Percentiles rank a stretch among this genome's conserved stretches.
These are phyloP conservation scores for Ischnus inquisitorius DNA, from an alignment of 2,888 invertebrate genomes.

Conservation along the genomic window DNA sequence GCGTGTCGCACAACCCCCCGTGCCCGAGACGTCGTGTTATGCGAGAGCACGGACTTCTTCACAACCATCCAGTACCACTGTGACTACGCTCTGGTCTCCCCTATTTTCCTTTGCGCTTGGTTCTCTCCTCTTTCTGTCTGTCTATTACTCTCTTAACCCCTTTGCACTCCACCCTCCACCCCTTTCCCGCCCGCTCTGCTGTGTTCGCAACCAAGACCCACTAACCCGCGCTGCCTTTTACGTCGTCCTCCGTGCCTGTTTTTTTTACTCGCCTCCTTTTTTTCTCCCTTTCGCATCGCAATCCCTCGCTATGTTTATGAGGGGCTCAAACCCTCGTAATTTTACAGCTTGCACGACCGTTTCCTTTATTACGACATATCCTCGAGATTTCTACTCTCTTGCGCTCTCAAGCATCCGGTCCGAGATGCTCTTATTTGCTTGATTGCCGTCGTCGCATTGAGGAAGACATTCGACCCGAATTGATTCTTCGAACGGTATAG, in stretches of 20 bases:
- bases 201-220: constrained; percentile 37
- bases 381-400: neutral
- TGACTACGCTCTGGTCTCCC: constrained; percentile 11
- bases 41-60: constrained; percentile 68
- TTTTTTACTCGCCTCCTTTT: neutral
- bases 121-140: constrained; percentile 58
- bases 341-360: constrained; percentile 31
- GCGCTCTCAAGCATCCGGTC: neutral
- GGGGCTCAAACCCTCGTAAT: neutral
- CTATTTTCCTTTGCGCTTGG: constrained; percentile 56
- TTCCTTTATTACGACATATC: constrained; percentile 7
- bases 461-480: neutral
- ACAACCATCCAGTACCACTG: constrained; percentile 20
- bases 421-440: neutral
- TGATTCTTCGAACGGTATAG: neutral
- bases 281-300: constrained; percentile 13
- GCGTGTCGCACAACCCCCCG: constrained; percentile 69
- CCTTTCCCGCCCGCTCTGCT: no score
- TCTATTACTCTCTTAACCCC: constrained; percentile 61
- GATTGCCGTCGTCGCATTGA: constrained; percentile 4
- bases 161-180: constrained; percentile 63
- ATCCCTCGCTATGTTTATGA: constrained; percentile 19
- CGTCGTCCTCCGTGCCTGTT: neutral
- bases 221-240: constrained; percentile 51
- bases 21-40: constrained; percentile 66